Evolutionary conservation across 2,797 vertebrate species (phyloP), one percentile per base, ranked within the genome.

Genomic region (Poecile montanus): DNA sequence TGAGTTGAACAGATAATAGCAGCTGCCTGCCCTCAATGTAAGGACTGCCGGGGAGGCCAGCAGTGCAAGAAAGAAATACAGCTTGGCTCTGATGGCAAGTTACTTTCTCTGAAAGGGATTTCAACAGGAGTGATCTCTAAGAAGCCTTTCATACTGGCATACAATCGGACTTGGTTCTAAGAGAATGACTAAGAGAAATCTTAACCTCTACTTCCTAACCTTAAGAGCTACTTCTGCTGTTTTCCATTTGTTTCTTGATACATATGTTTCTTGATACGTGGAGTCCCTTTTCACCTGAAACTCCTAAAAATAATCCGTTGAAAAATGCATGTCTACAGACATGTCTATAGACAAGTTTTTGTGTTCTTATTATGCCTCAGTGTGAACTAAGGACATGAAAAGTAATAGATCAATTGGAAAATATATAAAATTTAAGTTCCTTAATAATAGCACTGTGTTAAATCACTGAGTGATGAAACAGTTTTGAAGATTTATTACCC

Each of bases 31-130:
- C 82, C 36, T 78, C 58, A 38, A 21, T 58, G 27, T 61, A 73
- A 86, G 66, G 50, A 66, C 86, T 91, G 62, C 58, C 32, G 47
- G 21, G 29, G 47, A 91, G 68, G 53, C 47, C 42, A 75, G 58
- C n/a, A 42, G 2, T 21, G 26, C 77, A 79, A 57, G 77, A 87
- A 85, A 68, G 77, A 85, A 66, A 42, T 65, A 57, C 25, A 83
- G 38, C 45, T 90, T 93, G 91, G 68, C 72, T 92, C 51, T 61
- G 40, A 73, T 18, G 40, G 56, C 65, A 67, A 74, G 44, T 71
- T 63, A 48, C 54, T 89, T 86, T 47, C 70, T 84, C 83, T 91
- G 83, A 90, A 89, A 85, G 30, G 32, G 38, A 71, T 83, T 82
- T 30, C 61, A 81, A 47, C 54, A 75, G 56, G 40, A 80, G 47